These are phyloP conservation scores for Andrena trimmerana DNA, from an alignment of 2,888 invertebrate genomes.

Conservation along the genomic window DNA sequence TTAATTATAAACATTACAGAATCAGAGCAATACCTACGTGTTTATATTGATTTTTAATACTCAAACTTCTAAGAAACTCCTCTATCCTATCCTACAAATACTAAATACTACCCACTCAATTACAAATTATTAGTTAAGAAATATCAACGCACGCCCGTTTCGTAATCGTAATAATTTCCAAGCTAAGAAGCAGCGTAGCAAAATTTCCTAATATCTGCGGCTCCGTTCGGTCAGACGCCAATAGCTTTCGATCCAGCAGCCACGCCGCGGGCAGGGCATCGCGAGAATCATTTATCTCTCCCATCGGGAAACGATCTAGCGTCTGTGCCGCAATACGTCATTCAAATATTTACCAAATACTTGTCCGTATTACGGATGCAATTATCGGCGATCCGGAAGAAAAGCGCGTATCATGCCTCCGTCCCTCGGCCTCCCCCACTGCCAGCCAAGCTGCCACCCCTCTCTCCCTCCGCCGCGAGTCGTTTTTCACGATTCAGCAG, in stretches of 20 bases:
- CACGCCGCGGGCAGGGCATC: constrained; percentile 18
- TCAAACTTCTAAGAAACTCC: too few relatives aligned
- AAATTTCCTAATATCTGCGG: constrained; percentile 23
- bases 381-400: constrained; percentile 66
- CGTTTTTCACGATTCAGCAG: constrained; percentile 79
- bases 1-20: too few relatives aligned
- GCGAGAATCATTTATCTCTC: constrained; percentile 56
- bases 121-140: background rate
- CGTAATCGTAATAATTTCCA: background rate
- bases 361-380: constrained; percentile 67
- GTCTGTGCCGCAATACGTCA: constrained; percentile 61
- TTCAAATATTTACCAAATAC: constrained; percentile 67
- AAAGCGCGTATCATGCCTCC: constrained; percentile 54
- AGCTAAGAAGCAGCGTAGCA: constrained; percentile 1
- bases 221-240: constrained; percentile 3
- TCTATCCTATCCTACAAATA: too few relatives aligned
- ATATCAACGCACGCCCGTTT: too few relatives aligned
- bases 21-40: too few relatives aligned
- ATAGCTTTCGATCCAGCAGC: constrained; percentile 19
- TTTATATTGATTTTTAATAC: too few relatives aligned
- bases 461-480: constrained; percentile 26
- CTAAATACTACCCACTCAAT: too few relatives aligned
- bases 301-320: constrained; percentile 28
- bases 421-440: constrained; percentile 23
- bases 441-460: background rate